phyloP scores from a whole-genome alignment of 2,888 invertebrate genomes.

The Coleophora flavipennella region DNA sequence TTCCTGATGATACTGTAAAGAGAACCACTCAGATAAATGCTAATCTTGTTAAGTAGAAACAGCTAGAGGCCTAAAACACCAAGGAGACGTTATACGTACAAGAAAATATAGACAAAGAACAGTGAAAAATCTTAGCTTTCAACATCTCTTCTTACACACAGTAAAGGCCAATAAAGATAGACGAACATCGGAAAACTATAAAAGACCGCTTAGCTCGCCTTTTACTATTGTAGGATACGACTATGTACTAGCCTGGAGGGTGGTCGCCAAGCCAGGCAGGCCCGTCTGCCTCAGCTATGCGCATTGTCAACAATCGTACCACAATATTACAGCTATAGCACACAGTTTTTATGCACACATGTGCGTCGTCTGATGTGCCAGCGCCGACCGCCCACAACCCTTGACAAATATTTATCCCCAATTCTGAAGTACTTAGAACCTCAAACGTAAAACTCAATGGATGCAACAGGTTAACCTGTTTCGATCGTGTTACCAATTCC shows the following conservation, averaged over 20 bases:
- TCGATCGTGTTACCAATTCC: constrained; percentile 13
- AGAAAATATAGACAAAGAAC: too few relatives aligned
- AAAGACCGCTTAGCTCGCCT: not conserved
- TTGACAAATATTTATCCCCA: constrained; percentile 65
- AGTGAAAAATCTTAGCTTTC: too few relatives aligned
- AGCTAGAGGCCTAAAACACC: too few relatives aligned
- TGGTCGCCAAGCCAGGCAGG: constrained; percentile 38
- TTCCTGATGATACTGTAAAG: too few relatives aligned
- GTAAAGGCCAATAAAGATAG: too few relatives aligned
- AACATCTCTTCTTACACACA: too few relatives aligned
- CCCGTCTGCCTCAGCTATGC: constrained; percentile 51
- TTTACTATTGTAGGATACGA: too few relatives aligned
- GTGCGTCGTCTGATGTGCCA: constrained; percentile 27
- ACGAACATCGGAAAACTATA: not conserved
- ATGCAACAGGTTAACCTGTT: constrained; percentile 36
- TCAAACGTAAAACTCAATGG: constrained; percentile 47
- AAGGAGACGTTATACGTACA: too few relatives aligned
- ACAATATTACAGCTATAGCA: constrained; percentile 29
- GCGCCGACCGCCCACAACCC: constrained; percentile 54
- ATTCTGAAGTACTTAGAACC: constrained; percentile 63
- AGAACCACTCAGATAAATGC: too few relatives aligned
- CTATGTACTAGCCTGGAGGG: constrained; percentile 26
- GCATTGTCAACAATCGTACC: constrained; percentile 63
- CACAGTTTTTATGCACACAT: constrained; percentile 59
- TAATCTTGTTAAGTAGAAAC: too few relatives aligned